Evolutionary conservation across 2,797 vertebrate species (phyloP).

Genomic region (Sebastiscus tertius): DNA sequence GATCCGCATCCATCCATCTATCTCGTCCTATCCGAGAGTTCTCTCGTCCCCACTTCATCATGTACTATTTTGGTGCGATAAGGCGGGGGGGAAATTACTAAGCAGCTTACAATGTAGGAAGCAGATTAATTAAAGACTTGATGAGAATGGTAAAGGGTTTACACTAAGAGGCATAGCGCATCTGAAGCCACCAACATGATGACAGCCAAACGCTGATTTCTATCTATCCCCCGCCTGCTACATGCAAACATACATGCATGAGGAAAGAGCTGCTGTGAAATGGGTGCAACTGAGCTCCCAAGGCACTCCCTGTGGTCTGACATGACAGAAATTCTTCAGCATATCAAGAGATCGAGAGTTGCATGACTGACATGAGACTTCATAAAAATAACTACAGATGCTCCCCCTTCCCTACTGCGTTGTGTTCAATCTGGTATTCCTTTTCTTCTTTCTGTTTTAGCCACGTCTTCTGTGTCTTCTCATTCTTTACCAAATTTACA

Average conservation of each 20-base stretch:
- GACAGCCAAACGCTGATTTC: slow-evolving; percentile 56
- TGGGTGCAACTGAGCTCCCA: slow-evolving; percentile 20
- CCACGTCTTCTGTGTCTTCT: slow-evolving; percentile 15
- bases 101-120: slow-evolving; percentile 75
- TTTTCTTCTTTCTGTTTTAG: slow-evolving; percentile 27
- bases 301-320: slow-evolving; percentile 42
- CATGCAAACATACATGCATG: slow-evolving; percentile 36
- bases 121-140: slow-evolving; percentile 81
- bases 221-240: slow-evolving; percentile 45
- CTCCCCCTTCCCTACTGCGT: slow-evolving; percentile 17
- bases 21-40: slow-evolving; percentile 30
- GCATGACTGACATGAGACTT: slow-evolving; percentile 51
- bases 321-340: slow-evolving; percentile 34
- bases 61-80: slow-evolving; percentile 73
- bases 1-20: slow-evolving; percentile 46
- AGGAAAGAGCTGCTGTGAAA: slow-evolving; percentile 35
- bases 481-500: slow-evolving; percentile 39
- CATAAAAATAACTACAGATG: slow-evolving; percentile 52
- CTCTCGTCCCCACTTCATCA: slow-evolving; percentile 40
- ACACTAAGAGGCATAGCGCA: slow-evolving; percentile 68
- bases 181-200: slow-evolving; percentile 58
- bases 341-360: slow-evolving; percentile 19
- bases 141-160: slow-evolving; percentile 77
- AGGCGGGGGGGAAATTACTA: slow-evolving; percentile 67
- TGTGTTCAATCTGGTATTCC: slow-evolving; percentile 9